Conservation (phyloP, 2,113 vertebrate genomes). For the Strix uralensis region DNA sequence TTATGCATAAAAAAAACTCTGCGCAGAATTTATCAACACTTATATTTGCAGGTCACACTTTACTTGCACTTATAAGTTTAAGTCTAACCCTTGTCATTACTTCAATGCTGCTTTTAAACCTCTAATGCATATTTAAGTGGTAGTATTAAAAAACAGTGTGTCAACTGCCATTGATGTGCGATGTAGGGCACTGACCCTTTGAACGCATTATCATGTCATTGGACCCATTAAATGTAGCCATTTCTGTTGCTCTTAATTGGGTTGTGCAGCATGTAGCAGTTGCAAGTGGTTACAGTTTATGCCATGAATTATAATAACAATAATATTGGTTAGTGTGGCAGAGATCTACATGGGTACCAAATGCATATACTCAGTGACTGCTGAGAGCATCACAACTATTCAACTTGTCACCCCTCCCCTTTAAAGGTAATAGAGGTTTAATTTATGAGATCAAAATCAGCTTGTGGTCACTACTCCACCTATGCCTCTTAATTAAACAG, state of each 20-base stretch:
- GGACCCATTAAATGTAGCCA: constrained; percentile 62
- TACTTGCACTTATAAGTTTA: constrained; percentile 62
- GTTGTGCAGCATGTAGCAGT: constrained; percentile 45
- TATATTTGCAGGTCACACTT: constrained; percentile 67
- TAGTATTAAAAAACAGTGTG: constrained; percentile 67
- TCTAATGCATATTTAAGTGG: constrained; percentile 72
- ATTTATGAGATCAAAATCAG: not conserved
- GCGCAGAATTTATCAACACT: constrained; percentile 40
- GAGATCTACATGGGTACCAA: not conserved
- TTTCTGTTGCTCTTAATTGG: constrained; percentile 70
- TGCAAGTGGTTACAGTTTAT: constrained; percentile 56
- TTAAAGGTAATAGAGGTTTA: not conserved
- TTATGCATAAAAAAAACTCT: not conserved
- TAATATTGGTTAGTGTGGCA: not conserved
- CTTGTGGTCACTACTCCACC: not conserved
- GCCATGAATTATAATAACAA: constrained; percentile 67
- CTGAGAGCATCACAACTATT: not conserved
- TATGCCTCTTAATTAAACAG: not conserved
- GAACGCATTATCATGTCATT: constrained; percentile 64
- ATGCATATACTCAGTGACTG: not conserved
- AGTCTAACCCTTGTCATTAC: constrained; percentile 67
- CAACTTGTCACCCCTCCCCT: not conserved
- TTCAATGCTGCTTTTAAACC: constrained; percentile 63
- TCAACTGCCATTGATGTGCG: constrained; percentile 65
- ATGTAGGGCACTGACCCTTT: constrained; percentile 67